Base-by-base conservation (phyloP, 2,888 invertebrate species). In the Lasiommata megera region DNA sequence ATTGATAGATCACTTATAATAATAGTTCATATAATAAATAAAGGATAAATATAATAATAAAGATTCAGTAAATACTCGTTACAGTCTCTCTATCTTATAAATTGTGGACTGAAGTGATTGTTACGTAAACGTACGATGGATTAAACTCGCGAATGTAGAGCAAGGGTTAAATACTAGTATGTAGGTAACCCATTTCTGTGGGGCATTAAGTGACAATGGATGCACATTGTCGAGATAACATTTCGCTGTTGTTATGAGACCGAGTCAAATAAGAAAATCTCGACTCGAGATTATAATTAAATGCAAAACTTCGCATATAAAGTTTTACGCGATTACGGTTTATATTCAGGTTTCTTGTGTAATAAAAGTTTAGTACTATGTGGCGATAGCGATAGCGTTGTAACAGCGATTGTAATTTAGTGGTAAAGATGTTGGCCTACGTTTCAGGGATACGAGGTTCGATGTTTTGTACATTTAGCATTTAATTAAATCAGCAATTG, bases 161-260 rank as follows among this genome's bases (percentile, higher is more conserved):
- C 38, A 38, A 29, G 38, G 50, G 38, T 29, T 51, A 50, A 23
- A 56, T 28, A 12, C 37, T 18, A 46, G 44, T 44, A 51, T 56
- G 47, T 52, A 29, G 59, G 52, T 56, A 52, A 60, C 52, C 47
- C 47, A 47, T 60, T 56, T 60, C 41, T 48, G 34, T 12, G 11
- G 17, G 50, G 29, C 17, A 46, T 52, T 29, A 52, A 37, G 29
- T 31, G 40, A 41, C 41, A 52, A 52, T 46, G 11, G 55, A 44
- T 47, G 23, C 28, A 40, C 40, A 55, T 29, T 46, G 18, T 51
- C 12, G 11, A 56, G 41, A 59, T 48, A 48, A 23, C 23, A 36
- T 36, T 9, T 12, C 6, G 18, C 18, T 36, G 43, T 38, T 50
- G 50, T 50, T 51, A 16, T 16, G 16, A 51, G 7, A 23, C 18